Base-by-base conservation (phyloP, 2,113 vertebrate species). In the Pao palembangensis region DNA sequence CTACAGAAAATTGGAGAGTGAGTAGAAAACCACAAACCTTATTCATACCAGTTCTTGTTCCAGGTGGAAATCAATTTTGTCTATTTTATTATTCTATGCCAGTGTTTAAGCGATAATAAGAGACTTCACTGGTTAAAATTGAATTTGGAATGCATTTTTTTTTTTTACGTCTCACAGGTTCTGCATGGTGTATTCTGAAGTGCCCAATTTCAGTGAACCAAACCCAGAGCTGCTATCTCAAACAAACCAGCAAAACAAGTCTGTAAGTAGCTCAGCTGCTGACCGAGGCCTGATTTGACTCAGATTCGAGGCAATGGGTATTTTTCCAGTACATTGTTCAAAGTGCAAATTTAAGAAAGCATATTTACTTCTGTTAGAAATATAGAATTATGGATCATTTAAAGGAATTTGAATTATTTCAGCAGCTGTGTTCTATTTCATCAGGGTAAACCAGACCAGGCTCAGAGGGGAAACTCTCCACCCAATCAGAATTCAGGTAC, bases 171-270 rank as follows among this genome's bases (percentile, higher is more conserved):
- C 14, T 61, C 34, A 11, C 83, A 99, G 97, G 80, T 99, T 99
- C 88, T 99, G 97, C 79, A 99, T 99, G 97, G 96, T 98, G 31
- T 99, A 98, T 81, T 99, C 97, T 48, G 97, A 99, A 91, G 92
- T 98, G 84, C 97, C 97, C 80, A 98, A 99, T 88, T 99, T 98
- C 89, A 99, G 97, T 28, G 97, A 99, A 67, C 95, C 96, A 81
- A 98, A 95, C 82, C 90, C 89, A 0, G 96, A 98, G 47, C 91
- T 95, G 73, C 2, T 91, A 10, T 73, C 89, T 69, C 94, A 94
- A 82, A 63, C 67, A 12, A 91, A 89, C 76, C 89, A 90, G 78
- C 89, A 91, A 61, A 96, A 91, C 89, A 98, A 96, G 89, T 89
- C 87, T 90, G 97, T 98, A 92, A 84, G 86, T 86, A 70, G 8